Percentiles rank a stretch among this genome's conserved stretches.
Evolutionary conservation across 1,140 invertebrate genomes (phyloP).

Genomic region (Megathymus violae): DNA sequence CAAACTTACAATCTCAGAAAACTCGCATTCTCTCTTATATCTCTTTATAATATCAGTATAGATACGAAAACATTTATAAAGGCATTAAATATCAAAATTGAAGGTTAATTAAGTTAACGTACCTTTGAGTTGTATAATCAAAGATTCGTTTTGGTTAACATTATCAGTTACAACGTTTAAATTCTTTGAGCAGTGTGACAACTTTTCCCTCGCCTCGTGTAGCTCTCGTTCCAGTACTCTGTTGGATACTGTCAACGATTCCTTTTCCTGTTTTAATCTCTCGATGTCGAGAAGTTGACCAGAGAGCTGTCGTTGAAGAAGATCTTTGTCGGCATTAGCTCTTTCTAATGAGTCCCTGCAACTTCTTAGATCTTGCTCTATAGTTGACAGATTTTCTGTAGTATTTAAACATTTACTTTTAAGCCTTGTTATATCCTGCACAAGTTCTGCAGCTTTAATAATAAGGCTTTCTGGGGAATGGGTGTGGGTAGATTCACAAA

Average conservation of each 20-base stretch:
- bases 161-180: conserved; percentile 87
- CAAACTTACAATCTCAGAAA: too few relatives aligned
- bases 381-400: conserved; percentile 85
- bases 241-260: conserved; percentile 86
- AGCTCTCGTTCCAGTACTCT: conserved; percentile 87
- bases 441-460: conserved; percentile 88
- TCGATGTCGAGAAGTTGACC: conserved; percentile 87
- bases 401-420: conserved; percentile 85
- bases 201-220: conserved; percentile 87
- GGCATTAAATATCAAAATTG: background rate
- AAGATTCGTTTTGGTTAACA: conserved; percentile 87
- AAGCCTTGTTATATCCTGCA: conserved; percentile 86
- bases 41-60: too few relatives aligned
- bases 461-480: conserved; percentile 87
- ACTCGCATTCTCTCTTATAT: too few relatives aligned
- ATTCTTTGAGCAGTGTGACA: conserved; percentile 85
- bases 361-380: conserved; percentile 87
- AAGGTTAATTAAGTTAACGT: conserved; percentile 33
- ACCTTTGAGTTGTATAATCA: conserved; percentile 88
- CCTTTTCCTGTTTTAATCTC: conserved; percentile 88
- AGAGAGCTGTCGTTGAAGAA: conserved; percentile 87
- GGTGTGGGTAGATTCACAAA: conserved; percentile 85
- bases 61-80: background rate
- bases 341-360: conserved; percentile 87
- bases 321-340: conserved; percentile 86